Evolutionary conservation across 2,113 vertebrate genomes (phyloP), one percentile per base, ranked within the genome.

Genomic region (Callocephalon fimbriatum): DNA sequence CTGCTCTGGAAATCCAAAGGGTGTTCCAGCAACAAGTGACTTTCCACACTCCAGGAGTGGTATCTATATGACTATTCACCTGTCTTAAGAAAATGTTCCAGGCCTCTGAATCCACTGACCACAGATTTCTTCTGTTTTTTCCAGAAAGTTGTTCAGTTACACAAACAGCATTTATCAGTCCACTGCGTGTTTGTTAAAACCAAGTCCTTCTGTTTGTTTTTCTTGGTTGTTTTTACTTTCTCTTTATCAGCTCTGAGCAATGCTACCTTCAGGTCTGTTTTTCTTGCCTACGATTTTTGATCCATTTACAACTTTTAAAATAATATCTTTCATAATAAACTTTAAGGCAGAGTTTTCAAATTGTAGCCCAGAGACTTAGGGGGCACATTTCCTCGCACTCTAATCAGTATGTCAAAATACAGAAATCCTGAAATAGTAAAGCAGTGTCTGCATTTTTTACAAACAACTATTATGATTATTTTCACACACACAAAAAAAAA

Each of bases 221-320:
- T 96, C 86, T 94, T 92, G 32, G 44, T 94, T 89, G 77, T 31
- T 95, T 94, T 96, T 29, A 86, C 92, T 89, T 82, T 81, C 62
- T 26, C 66, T 94, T 90, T 94, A 95, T 95, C 88, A 89, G 50
- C 73, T 27, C 35, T 35, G 0, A 91, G 50, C 72, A 95, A 59
- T 0, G 0, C 2, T 89, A 93, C 84, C 26, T 95, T 59, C 65
- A 51, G 48, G 40, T 68, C 45, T 95, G 86, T 94, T 96, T 93
- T 92, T 31, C 73, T 89, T 82, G 83, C 51, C 79, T 66, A 35
- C 18, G 42, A 11, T 40, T 86, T 88, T 81, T 84, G 35, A 92
- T 84, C 51, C 32, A 23, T 25, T 79, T 90, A 9, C 8, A 79
- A 78, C 77, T 37, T 79, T n/a, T 3, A 48, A 70, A 90, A 90